Evolutionary conservation across 2,888 invertebrate species (phyloP), one percentile per base, ranked within the genome.

Genomic region (Platypus cylindrus): DNA sequence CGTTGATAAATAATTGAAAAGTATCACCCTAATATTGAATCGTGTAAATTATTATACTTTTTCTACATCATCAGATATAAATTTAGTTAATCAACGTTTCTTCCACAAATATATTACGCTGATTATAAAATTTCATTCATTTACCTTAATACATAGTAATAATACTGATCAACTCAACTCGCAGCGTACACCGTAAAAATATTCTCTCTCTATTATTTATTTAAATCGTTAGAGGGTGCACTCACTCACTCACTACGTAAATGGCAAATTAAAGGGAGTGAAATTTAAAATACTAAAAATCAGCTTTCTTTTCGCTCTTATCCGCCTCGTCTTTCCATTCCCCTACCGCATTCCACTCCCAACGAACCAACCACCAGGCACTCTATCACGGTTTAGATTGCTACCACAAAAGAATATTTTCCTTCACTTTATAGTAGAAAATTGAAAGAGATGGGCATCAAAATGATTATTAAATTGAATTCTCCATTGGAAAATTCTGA

Each of bases 141-240:
- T 9, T 22, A 9, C n/a, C n/a, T n/a, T n/a, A n/a, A n/a, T n/a
- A n/a, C n/a, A n/a, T n/a, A n/a, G n/a, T n/a, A 42, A 42, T 39
- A 39, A 42, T 39, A 32, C 31, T 42, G 42, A 42, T 42, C 42
- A 30, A 42, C 39, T 42, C 37, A 42, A 32, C 35, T 35, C 38
- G 33, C 32, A 22, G 25, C 14, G 14, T 9, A 18, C 54, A 52
- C 53, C 55, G 52, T 54, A 54, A 55, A 54, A 54, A 55, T 48
- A 45, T n/a, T n/a, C n/a, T n/a, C n/a, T n/a, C 44, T 45, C 36
- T 49, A 54, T 55, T 53, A 54, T 52, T 55, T 55, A 55, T 55
- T 55, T 53, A 54, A 54, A 54, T 54, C 49, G 46, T n/a, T n/a
- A n/a, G 45, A 46, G 49, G 50, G 53, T 50, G 50, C 49, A 49